Conservation (phyloP, 2,888 invertebrate genomes). For the Glaucopsyche alexis region DNA sequence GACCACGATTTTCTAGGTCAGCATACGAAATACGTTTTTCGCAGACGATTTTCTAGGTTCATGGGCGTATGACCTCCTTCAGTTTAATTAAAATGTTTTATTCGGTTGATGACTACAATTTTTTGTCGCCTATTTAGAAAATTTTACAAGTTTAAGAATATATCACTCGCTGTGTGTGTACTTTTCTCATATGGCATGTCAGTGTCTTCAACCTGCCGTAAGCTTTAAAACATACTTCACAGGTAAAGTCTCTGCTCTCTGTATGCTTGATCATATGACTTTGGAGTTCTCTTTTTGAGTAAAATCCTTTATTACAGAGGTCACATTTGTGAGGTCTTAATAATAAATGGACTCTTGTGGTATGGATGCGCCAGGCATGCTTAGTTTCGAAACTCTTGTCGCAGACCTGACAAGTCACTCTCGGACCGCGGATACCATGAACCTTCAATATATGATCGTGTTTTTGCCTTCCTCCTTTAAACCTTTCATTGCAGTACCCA, state of each 20-base stretch:
- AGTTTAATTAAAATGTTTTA: no score
- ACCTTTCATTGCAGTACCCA: slow-evolving; percentile 51
- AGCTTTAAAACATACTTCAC: slow-evolving; percentile 52
- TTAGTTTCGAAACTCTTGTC: slow-evolving; percentile 51
- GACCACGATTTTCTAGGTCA: no score
- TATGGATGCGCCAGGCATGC: slow-evolving; percentile 50
- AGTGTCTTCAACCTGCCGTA: slow-evolving; percentile 57
- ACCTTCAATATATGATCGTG: slow-evolving; percentile 49
- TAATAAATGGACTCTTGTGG: slow-evolving; percentile 55
- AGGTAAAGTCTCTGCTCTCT: slow-evolving; percentile 51
- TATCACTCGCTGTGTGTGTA: slow-evolving; percentile 34
- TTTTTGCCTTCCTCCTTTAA: slow-evolving; percentile 52
- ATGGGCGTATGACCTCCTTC: no score
- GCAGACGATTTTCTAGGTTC: no score
- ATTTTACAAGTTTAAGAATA: no score
- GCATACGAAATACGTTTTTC: no score
- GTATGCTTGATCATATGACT: slow-evolving; percentile 58
- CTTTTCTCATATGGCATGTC: slow-evolving; percentile 52
- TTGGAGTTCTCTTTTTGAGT: slow-evolving; percentile 48
- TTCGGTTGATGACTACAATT: no score
- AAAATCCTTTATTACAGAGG: slow-evolving; percentile 54
- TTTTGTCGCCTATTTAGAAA: no score
- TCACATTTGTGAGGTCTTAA: slow-evolving; percentile 52
- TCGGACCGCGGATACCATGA: slow-evolving; percentile 47
- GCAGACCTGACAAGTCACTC: slow-evolving; percentile 54